Conservation (phyloP, 2,113 vertebrate species). For the Podarcis raffonei region DNA sequence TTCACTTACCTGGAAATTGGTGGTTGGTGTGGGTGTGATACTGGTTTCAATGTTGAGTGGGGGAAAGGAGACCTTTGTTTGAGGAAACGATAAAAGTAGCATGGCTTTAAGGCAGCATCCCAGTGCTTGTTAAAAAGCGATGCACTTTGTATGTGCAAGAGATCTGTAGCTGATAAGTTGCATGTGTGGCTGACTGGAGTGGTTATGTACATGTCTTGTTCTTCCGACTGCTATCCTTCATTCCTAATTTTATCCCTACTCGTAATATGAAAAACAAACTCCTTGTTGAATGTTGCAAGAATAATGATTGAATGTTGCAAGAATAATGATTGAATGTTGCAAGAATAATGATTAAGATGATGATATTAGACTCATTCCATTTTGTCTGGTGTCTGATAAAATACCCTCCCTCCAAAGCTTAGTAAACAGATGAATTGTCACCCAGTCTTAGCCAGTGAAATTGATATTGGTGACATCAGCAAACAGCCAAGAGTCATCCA, state of each 20-base stretch:
- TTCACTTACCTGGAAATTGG: slow-evolving; percentile 16
- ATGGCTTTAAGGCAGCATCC: slow-evolving; percentile 6
- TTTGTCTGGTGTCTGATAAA: neutral
- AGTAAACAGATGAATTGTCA: neutral
- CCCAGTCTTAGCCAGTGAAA: neutral
- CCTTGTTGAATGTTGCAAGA: slow-evolving; percentile 5
- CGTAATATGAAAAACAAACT: slow-evolving; percentile 3
- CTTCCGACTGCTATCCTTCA: neutral
- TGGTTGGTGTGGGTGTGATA: neutral
- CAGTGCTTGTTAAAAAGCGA: neutral
- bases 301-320: neutral
- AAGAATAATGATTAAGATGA: no score
- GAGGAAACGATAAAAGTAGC: neutral
- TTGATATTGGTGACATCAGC: neutral
- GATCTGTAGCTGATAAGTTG: neutral
- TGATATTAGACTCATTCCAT: no score
- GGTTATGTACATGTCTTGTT: neutral
- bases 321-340: neutral
- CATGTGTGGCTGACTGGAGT: neutral
- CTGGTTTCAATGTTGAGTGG: neutral
- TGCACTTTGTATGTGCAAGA: neutral
- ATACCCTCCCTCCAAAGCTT: neutral
- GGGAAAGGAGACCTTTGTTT: neutral
- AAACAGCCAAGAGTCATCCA: neutral
- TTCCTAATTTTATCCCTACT: neutral